Percentiles rank a stretch among this genome's conserved stretches.
Conservation (phyloP, 1,140 invertebrate genomes). For the Drosophila cardini region DNA sequence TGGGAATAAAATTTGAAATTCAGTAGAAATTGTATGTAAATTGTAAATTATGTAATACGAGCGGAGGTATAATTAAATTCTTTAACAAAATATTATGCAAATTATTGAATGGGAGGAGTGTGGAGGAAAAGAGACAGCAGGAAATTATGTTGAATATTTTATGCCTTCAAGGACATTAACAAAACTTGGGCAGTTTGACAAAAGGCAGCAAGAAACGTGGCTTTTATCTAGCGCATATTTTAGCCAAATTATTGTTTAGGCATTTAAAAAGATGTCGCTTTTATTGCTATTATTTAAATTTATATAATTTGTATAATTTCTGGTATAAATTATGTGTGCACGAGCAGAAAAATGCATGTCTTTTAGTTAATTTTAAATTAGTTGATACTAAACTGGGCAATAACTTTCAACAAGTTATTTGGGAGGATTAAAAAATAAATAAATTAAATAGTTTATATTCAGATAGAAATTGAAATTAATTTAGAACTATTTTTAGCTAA, state of each 20-base stretch:
- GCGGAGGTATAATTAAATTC: slow-evolving; percentile 67
- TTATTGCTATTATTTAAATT: not conserved
- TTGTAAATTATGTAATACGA: slow-evolving; percentile 64
- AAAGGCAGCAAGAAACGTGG: not conserved
- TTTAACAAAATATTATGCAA: slow-evolving; percentile 66
- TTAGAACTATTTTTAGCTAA: not conserved
- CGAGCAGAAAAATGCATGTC: too few relatives aligned
- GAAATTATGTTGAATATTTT: slow-evolving; percentile 13
- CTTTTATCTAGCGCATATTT: slow-evolving; percentile 20
- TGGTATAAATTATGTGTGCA: too few relatives aligned
- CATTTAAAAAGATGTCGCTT: not conserved
- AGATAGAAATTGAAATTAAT: not conserved
- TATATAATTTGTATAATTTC: too few relatives aligned
- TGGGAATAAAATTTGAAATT: slow-evolving; percentile 27
- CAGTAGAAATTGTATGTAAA: slow-evolving; percentile 69
- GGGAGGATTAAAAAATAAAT: too few relatives aligned
- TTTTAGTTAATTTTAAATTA: too few relatives aligned
- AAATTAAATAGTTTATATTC: too few relatives aligned
- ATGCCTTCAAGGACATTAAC: slow-evolving; percentile 11
- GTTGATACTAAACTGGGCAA: too few relatives aligned
- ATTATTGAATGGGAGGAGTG: slow-evolving; percentile 29
- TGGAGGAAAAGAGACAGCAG: not conserved
- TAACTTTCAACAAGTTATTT: too few relatives aligned
- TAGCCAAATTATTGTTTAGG: slow-evolving; percentile 1
- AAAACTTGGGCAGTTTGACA: slow-evolving; percentile 5